Evolutionary conservation across 2,797 vertebrate genomes (phyloP).

Genomic region (Poecilia wingei): DNA sequence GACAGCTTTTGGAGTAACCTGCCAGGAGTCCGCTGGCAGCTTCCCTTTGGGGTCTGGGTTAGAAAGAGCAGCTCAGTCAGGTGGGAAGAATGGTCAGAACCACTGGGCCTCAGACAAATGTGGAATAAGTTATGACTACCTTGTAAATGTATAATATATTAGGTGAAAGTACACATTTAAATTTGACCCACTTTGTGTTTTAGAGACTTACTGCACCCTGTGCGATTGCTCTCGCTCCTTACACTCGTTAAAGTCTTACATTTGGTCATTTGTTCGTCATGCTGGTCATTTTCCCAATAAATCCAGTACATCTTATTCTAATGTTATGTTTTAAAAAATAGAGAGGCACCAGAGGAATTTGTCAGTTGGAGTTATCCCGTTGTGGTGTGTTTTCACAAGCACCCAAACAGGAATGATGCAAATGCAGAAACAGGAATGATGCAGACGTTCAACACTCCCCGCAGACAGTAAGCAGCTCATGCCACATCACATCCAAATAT

Average conservation of each 20-base stretch:
- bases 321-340: background rate
- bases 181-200: background rate
- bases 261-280: background rate
- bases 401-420: conserved; percentile 22
- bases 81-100: background rate
- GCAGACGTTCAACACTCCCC: conserved; percentile 19
- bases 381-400: conserved; percentile 6
- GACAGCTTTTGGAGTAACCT: background rate
- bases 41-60: background rate
- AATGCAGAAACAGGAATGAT: conserved; percentile 21
- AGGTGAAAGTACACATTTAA: background rate
- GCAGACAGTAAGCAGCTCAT: conserved; percentile 36
- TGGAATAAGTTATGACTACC: background rate
- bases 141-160: background rate
- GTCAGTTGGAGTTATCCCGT: background rate
- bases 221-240: background rate
- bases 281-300: conserved; percentile 5
- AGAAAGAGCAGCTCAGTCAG: background rate
- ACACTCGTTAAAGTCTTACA: background rate
- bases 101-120: background rate
- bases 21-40: background rate
- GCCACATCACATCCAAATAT: conserved; percentile 47
- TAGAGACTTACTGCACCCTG: background rate
- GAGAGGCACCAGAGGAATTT: background rate
- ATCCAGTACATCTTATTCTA: background rate